Evolutionary conservation across 1,140 invertebrate species (phyloP), one percentile per base, ranked within the genome.

Genomic region (Scaptomyza hsui): DNA sequence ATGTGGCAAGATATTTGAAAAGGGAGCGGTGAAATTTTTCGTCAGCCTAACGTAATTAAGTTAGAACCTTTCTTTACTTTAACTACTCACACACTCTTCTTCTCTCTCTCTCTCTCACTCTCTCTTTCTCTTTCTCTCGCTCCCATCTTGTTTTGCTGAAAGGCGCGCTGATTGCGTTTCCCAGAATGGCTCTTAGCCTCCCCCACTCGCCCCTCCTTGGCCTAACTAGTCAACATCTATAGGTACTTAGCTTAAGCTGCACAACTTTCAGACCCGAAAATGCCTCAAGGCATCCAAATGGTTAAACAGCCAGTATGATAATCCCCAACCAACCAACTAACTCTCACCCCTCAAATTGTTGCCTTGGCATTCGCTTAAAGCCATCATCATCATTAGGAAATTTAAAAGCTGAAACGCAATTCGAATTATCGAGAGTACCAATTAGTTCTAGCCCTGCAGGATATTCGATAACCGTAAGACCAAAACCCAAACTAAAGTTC

Each of bases 21-120:
- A n/a, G 10, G 4, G 32, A 1, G 9, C n/a, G 24, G 21, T 53
- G 48, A 16, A 21, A 29, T 19, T 10, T 16, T 35, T 7, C 3
- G 3, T 37, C 7, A 13, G 76, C 76, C 80, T 63, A 41, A 63
- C 64, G 72, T 86, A 85, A 86, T 85, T 85, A 85, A 80, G 80
- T 85, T 85, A 86, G 80, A 85, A 57, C 81, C 73, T 81, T 80
- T 81, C 67, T 35, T 32, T 24, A 49, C 44, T 32, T 41, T 63
- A 26, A 52, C 56, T 69, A 41, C 42, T 55, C 29, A 24, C 21
- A 37, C 10, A n/a, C 12, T 45, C 68, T 60, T 57, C 45, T 24
- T 15, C 21, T 29, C 15, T 7, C 15, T 32, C 51, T 45, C n/a
- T 32, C 21, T 44, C 47, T 59, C 12, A 15, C 21, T 26, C 47